Evolutionary conservation across 2,888 invertebrate genomes (phyloP), one percentile per base, ranked within the genome.

Genomic region (Asteroscopus sphinx): DNA sequence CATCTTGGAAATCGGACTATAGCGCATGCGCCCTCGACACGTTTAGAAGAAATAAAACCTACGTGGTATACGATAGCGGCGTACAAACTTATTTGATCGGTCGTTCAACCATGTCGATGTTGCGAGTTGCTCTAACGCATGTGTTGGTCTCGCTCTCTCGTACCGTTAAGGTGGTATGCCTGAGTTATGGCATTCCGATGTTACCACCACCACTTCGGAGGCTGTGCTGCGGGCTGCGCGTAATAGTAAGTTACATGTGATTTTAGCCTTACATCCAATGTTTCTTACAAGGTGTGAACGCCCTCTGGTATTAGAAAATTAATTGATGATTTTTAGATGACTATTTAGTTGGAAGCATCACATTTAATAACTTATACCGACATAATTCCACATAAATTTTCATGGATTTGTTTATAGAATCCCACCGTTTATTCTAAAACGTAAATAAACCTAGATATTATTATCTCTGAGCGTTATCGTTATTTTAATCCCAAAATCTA

Each of bases 31-130:
- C 85, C 85, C 83, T 85, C 87, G 85, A 86, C 87, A 88, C 87
- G 88, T 86, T 86, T 88, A 90, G 89, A 89, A 88, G 89, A 91
- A 90, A 90, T 90, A 89, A 88, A 92, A 90, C 89, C 89, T 89
- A 89, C 90, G 87, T 89, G 86, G 89, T 88, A 88, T 89, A 92
- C 89, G 88, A 89, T 83, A 84, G 88, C 86, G 79, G 85, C 86
- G 90, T 88, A 92, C 91, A 89, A 92, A 92, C 93, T 93, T 92
- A 93, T 93, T 93, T 93, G 93, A 93, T 92, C 92, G 93, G 93
- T 93, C 93, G 92, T 93, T 93, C 93, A 93, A 93, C 93, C 93
- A 90, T 90, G 89, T 88, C 90, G 87, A 75, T 79, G 71, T 70
- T 75, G 72, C 75, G 61, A 87, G 85, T 76, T 83, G 62, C 68